Evolutionary conservation across 1,140 invertebrate species (phyloP), one percentile per base, ranked within the genome.

Genomic region (Saxidomus purpurata): DNA sequence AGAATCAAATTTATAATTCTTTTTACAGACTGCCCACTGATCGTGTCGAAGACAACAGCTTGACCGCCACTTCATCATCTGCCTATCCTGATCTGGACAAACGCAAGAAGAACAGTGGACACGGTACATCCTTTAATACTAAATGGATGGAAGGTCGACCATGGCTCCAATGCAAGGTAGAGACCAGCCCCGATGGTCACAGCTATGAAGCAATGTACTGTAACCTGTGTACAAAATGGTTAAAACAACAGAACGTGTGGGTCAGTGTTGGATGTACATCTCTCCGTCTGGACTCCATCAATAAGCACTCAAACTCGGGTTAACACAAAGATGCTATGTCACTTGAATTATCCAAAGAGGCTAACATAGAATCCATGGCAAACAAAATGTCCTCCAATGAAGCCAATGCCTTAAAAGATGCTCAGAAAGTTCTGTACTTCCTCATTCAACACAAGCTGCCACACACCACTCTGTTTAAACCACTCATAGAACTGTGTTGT

Each of bases 401-500:
- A 74, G 22, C 38, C 22, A 47, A 36, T 19, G 63, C 43, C n/a
- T 25, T 85, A 17, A 47, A 28, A 11, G 47, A 71, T 19, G 36
- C 49, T 9, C 43, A 71, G 43, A 71, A 69, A 40, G 67, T 71
- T 22, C 25, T 71, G 34, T 49, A 85, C 19, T 71, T 71, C 36
- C 63, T 69, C 0, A 36, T 49, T n/a, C 15, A 69, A 38, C 63
- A 85, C 28, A 47, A 49, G 15, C 36, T 71, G 36, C 83, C 61
- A 22, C 22, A 85, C n/a, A 85, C n/a, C 22, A 71, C 61, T 43
- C 63, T 74, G 40, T 85, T 85, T n/a, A 74, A 71, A 38, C 67
- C 69, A 34, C 34, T 85, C 3, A 31, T 85, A 17, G 63, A 69
- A 6, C 52, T 74, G 40, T 85, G 43, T 52, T 17, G 47, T 28